Percentiles rank a stretch among this genome's conserved stretches.
These are phyloP conservation scores for Magallana angulata DNA, from an alignment of 1,140 invertebrate genomes.

Conservation along the genomic window DNA sequence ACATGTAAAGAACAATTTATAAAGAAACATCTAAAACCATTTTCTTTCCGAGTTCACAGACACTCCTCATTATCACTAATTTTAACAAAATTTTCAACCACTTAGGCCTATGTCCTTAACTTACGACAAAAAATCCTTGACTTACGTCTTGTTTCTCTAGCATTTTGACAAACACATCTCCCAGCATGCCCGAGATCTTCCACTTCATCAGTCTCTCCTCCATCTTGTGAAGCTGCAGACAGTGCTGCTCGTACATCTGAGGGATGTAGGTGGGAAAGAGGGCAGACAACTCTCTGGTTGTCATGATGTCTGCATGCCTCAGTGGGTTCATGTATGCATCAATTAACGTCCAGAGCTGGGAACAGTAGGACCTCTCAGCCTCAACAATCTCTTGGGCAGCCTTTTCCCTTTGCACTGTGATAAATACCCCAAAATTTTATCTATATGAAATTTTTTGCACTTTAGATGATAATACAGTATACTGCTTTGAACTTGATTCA, in stretches of 20 bases:
- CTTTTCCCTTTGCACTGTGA: slow-evolving; percentile 70
- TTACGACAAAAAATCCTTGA: not conserved
- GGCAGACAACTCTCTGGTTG: slow-evolving; percentile 71
- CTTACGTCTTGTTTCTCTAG: slow-evolving; percentile 64
- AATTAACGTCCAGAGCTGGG: slow-evolving; percentile 77
- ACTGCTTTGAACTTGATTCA: no score
- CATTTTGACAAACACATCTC: slow-evolving; percentile 62
- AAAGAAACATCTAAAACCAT: no score
- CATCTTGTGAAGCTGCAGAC: slow-evolving; percentile 75
- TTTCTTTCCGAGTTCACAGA: no score
- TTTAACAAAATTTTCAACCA: no score
- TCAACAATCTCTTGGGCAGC: slow-evolving; percentile 77
- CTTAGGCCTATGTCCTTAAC: no score
- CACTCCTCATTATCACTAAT: no score
- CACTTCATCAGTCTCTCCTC: slow-evolving; percentile 76
- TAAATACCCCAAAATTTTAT: not conserved
- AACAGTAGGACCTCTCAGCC: slow-evolving; percentile 79
- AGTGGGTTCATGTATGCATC: slow-evolving; percentile 77
- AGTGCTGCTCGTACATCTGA: slow-evolving; percentile 78
- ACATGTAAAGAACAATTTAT: not conserved
- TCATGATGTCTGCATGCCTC: slow-evolving; percentile 73
- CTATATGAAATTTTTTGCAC: no score
- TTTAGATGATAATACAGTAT: no score
- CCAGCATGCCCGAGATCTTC: slow-evolving; percentile 64
- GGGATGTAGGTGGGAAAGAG: slow-evolving; percentile 78